Conservation (phyloP, 1,140 invertebrate species). For the Dreissena rostriformis region DNA sequence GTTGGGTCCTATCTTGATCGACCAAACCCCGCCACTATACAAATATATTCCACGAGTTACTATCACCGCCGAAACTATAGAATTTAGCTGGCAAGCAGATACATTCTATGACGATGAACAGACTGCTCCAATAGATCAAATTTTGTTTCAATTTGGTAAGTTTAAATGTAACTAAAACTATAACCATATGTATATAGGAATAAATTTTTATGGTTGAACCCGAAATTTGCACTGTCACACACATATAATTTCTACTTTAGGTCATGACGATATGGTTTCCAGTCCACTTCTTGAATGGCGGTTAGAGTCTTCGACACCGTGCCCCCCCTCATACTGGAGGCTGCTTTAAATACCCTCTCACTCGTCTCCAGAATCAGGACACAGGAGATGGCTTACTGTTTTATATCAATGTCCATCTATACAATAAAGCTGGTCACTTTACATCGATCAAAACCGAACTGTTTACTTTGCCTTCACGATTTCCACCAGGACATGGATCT, state of each 20-base stretch:
- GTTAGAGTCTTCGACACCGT: background rate
- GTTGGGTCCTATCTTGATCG: conserved; percentile 65
- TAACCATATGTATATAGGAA: no score
- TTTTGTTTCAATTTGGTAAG: conserved; percentile 32
- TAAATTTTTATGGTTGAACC: no score
- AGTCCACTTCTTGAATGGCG: conserved; percentile 31
- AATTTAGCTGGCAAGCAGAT: conserved; percentile 49
- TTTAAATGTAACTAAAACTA: no score
- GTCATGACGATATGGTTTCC: background rate
- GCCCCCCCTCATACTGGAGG: conserved; percentile 14
- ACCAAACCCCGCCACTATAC: conserved; percentile 62
- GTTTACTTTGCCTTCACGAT: conserved; percentile 53
- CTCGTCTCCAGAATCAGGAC: conserved; percentile 37
- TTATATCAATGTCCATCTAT: conserved; percentile 48
- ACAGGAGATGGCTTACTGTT: conserved; percentile 18
- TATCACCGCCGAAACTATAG: conserved; percentile 18
- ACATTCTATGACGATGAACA: conserved; percentile 62
- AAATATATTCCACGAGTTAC: conserved; percentile 9
- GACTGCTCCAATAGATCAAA: background rate
- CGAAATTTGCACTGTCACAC: no score
- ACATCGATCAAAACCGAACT: conserved; percentile 31
- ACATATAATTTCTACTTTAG: conserved; percentile 17
- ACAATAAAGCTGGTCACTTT: conserved; percentile 61
- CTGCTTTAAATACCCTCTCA: conserved; percentile 53
- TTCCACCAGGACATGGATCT: conserved; percentile 50